Base-by-base conservation (phyloP, 35 echinoderm and acorn worm species). In the Heliocidaris erythrogramma region DNA sequence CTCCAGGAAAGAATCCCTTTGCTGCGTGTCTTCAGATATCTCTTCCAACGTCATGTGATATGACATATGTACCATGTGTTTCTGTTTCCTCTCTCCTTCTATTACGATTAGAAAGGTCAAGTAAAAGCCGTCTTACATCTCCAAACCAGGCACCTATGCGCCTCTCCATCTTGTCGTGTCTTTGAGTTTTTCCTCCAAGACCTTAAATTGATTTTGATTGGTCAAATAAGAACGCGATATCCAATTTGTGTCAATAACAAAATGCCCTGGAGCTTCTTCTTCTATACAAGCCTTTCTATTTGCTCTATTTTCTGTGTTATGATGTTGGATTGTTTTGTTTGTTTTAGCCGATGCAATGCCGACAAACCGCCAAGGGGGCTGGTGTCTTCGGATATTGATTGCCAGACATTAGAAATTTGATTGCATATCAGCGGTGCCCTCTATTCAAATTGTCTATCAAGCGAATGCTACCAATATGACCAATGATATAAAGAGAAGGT, bases 241-340 rank as follows among this genome's bases (percentile, higher is more conserved):
- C 87, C 87, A 89, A 89, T 89, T 89, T 89, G 87, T 89, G 87
- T 89, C 87, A 89, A 89, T 89, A 89, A 89, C 31, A 78, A 89
- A 32, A 48, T 89, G 87, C 30, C 87, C 87, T 24, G 65, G 65
- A 24, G 65, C 65, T 27, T 78, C 65, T 78, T 78, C 65, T 78
- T 78, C 21, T 78, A 3, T 78, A 78, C n/a, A 27, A 78, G 65
- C 52, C 18, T n/a, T 5, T 78, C 1, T 3, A 24, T n/a, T 78
- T 78, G 65, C 65, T n/a, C 65, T 89, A 48, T 48, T 89, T 29
- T 89, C 87, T 89, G 3, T 89, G 87, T 48, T 5, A 47, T 42
- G 87, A 10, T 32, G 31, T 48, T 47, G 14, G 87, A 47, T 89
- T 89, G 47, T 47, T 48, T 27, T 89, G 87, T 89, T 89, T 89